Evolutionary conservation across 2,113 vertebrate species (phyloP), one percentile per base, ranked within the genome.

Genomic region (Actinemys pallida): DNA sequence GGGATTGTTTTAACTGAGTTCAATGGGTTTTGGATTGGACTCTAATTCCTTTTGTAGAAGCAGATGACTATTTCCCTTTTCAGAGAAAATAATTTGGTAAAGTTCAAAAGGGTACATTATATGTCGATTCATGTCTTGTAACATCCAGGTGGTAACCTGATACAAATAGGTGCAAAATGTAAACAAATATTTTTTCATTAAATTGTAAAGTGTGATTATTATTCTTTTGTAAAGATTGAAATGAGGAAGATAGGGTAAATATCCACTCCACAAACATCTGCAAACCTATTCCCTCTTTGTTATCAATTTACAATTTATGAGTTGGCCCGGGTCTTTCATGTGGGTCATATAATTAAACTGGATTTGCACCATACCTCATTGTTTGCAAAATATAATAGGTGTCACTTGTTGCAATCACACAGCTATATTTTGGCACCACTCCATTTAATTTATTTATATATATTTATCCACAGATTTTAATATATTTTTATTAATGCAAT

Each of bases 181-280:
- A 97, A 91, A 96, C 89, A 97, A 97, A 97, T 93, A 94, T 45
- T 80, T 95, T 97, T 96, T 96, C 35, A 96, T 97, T 97, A 76
- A 52, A 88, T 91, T 95, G 84, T 75, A 95, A 96, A 50, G 80
- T 84, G 50, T 76, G 72, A 25, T 50, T 81, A 50, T 76, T 84
- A 83, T 78, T 56, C 27, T 84, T 83, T 56, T 59, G 56, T 91
- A 54, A 83, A 94, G 82, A 84, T 42, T 86, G 79, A 94, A 91
- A 2, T 59, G 84, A 90, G 89, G 93, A 90, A 69, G 2, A 2
- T n/a, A 49, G 80, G 91, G 82, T 69, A 75, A 84, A 82, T 65
- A 91, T n/a, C 56, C 76, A 95, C 88, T 88, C 83, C 86, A 96
- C 62, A 80, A 81, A 20, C 56, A 69, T 78, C 9, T 86, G 53